Percentiles rank a stretch among this genome's conserved stretches.
Evolutionary conservation across 2,113 vertebrate genomes (phyloP).

Genomic region (Scalopus aquaticus): DNA sequence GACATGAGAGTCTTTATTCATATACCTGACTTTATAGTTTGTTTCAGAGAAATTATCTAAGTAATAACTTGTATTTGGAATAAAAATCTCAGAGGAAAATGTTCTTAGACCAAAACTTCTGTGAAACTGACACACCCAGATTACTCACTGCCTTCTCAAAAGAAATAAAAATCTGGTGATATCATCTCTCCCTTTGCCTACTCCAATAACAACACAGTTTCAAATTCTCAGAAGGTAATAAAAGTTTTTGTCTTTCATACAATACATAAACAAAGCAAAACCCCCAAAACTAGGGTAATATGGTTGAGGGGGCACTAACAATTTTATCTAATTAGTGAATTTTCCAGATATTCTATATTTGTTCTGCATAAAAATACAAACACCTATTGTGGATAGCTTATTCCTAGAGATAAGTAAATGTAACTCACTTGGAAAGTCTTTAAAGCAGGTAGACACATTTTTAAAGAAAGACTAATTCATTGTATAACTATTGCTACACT

Average conservation of each 20-base stretch:
- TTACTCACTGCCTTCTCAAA: constrained; percentile 17
- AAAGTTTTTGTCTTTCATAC: neutral
- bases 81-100: constrained; percentile 42
- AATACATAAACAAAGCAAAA: neutral
- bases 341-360: constrained; percentile 14
- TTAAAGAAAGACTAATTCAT: neutral
- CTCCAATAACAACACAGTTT: neutral
- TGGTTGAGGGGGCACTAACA: neutral
- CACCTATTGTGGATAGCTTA: neutral
- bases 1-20: neutral
- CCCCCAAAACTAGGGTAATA: neutral
- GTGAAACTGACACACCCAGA: constrained; percentile 23
- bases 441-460: neutral
- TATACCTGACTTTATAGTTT: constrained; percentile 1
- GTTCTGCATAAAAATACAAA: neutral
- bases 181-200: neutral
- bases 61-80: neutral
- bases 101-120: constrained; percentile 22
- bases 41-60: neutral
- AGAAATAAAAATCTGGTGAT: neutral
- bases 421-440: constrained; percentile 18
- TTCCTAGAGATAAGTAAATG: neutral
- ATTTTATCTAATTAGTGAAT: constrained; percentile 10
- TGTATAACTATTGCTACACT: neutral
- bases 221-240: constrained; percentile 3